Conservation (phyloP, 2,113 vertebrate genomes). For the Pelusios castaneus region DNA sequence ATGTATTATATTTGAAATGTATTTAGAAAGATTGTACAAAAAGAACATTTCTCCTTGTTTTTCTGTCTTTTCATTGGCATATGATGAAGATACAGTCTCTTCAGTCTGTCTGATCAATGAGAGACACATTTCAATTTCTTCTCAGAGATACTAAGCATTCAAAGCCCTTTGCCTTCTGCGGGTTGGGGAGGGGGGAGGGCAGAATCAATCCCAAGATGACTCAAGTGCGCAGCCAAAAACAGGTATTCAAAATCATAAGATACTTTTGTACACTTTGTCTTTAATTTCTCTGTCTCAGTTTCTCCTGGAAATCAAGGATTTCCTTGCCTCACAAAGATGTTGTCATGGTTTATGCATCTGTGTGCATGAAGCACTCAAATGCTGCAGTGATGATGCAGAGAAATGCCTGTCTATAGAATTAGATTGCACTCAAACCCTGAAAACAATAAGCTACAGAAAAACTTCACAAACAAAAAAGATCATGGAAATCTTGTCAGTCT, state of each 20-base stretch:
- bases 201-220: background rate
- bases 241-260: background rate
- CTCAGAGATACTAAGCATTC: background rate
- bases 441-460: background rate
- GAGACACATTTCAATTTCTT: background rate
- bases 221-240: background rate
- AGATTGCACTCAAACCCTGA: background rate
- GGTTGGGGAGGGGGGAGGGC: too few species aligned
- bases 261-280: background rate
- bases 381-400: background rate
- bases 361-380: background rate
- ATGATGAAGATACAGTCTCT: background rate
- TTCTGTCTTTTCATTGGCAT: background rate
- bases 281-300: background rate
- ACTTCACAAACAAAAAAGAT: background rate
- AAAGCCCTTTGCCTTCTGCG: background rate
- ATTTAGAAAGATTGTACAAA: background rate
- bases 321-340: background rate
- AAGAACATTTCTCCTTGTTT: background rate
- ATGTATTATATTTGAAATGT: accelerated
- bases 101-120: background rate
- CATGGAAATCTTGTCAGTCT: background rate
- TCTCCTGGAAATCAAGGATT: background rate
- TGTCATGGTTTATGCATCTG: background rate
- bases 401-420: background rate